Conservation (phyloP, 2,888 invertebrate species). For the Malthinus seriepunctatus region DNA sequence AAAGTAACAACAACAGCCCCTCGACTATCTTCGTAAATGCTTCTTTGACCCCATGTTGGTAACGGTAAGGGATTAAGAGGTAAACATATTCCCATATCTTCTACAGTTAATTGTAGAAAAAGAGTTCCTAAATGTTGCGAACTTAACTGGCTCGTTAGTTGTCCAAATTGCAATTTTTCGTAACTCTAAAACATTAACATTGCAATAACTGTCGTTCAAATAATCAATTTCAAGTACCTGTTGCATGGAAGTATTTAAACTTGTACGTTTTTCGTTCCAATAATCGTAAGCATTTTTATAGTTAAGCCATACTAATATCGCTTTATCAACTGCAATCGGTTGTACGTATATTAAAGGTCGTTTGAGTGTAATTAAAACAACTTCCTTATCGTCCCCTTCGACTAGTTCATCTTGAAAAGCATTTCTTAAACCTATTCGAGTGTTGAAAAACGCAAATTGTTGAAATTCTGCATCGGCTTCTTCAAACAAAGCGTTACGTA, state of each 20-base stretch:
- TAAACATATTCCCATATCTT: slow-evolving; percentile 95
- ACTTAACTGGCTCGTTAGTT: slow-evolving; percentile 75
- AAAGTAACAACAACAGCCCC: slow-evolving; percentile 95
- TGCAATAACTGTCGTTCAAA: not conserved
- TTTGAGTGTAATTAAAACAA: slow-evolving; percentile 88
- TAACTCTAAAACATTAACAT: slow-evolving; percentile 53
- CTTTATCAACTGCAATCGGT: slow-evolving; percentile 97
- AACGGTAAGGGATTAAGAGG: slow-evolving; percentile 84
- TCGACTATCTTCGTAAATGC: slow-evolving; percentile 77
- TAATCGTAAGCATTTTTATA: slow-evolving; percentile 99
- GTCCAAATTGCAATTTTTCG: slow-evolving; percentile 78
- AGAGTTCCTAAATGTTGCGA: slow-evolving; percentile 83
- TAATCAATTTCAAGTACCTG: slow-evolving; percentile 54
- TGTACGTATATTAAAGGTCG: slow-evolving; percentile 95
- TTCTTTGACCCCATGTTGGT: slow-evolving; percentile 67
- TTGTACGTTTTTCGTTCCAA: slow-evolving; percentile 96
- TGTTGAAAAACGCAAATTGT: slow-evolving; percentile 97
- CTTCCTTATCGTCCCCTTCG: slow-evolving; percentile 80
- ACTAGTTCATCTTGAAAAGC: slow-evolving; percentile 79
- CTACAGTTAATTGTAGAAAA: slow-evolving; percentile 91
- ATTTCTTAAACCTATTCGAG: slow-evolving; percentile 72
- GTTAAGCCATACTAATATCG: slow-evolving; percentile 97
- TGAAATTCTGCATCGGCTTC: slow-evolving; percentile 98
- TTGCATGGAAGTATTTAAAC: slow-evolving; percentile 85
- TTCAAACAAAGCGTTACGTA: slow-evolving; percentile 92